A percentile compares a stretch with the other conserved stretches of the same genome.
phyloP scores from a whole-genome alignment of 2,888 invertebrate genomes.

The Elysia crispata region DNA sequence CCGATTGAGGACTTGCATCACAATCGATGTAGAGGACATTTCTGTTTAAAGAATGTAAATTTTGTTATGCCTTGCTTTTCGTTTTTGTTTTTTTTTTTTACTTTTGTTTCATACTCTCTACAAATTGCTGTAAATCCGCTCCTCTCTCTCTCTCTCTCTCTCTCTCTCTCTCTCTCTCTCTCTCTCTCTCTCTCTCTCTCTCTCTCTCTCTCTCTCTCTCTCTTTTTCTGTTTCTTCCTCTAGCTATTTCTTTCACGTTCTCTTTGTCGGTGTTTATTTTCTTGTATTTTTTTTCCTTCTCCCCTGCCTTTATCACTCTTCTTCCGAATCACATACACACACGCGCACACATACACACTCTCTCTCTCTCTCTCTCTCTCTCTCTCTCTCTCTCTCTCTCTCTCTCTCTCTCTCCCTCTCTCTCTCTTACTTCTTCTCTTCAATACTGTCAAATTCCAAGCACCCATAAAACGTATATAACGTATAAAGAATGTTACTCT shows the following conservation, averaged over 20 bases:
- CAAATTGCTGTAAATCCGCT: no score
- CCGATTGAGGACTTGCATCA: no score
- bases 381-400: neutral
- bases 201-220: neutral
- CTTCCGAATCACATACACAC: no score
- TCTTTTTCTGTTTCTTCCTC: neutral
- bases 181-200: slow-evolving; percentile 12
- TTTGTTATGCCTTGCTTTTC: no score
- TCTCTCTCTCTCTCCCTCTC: neutral
- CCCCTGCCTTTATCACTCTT: neutral
- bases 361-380: slow-evolving; percentile 4
- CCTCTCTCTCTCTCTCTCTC: slow-evolving; percentile 1
- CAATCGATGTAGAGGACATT: no score
- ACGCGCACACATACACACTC: no score
- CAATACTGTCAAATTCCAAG: neutral
- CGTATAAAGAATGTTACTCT: no score
- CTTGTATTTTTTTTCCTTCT: neutral
- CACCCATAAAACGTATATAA: no score
- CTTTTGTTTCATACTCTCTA: no score
- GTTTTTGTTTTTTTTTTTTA: no score
- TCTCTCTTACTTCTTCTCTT: neutral
- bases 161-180: slow-evolving; percentile 29
- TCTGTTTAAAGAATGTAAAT: no score
- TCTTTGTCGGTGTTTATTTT: neutral
- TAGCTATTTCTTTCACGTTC: slow-evolving; percentile 23